These are phyloP conservation scores for Plagodis dolabraria DNA, from an alignment of 2,888 invertebrate genomes.

Conservation along the genomic window DNA sequence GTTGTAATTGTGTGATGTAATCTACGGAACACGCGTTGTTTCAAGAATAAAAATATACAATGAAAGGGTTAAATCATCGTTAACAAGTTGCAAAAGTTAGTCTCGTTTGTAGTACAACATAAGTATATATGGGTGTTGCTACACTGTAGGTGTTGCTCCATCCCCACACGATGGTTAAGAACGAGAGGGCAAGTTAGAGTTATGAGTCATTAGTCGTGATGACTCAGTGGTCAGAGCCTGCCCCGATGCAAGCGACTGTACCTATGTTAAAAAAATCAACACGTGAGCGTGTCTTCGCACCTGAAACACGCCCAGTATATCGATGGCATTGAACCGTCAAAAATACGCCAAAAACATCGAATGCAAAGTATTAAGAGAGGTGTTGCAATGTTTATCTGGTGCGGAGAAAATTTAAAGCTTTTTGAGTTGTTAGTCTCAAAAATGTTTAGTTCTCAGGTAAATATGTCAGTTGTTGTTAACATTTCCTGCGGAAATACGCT, in stretches of 20 bases:
- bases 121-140: no score
- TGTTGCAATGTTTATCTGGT: slow-evolving; percentile 23
- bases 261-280: slow-evolving; percentile 34
- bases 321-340: slow-evolving; percentile 36
- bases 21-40: no score
- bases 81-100: no score
- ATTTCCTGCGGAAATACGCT: slow-evolving; percentile 12
- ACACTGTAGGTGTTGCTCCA: no score
- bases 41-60: no score
- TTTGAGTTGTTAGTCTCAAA: slow-evolving; percentile 15
- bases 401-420: slow-evolving; percentile 12
- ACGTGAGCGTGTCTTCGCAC: slow-evolving; percentile 36
- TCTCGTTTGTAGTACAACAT: no score
- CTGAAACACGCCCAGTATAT: slow-evolving; percentile 31
- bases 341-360: slow-evolving; percentile 20
- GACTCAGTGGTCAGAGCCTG: no score
- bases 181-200: no score
- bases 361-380: slow-evolving; percentile 15
- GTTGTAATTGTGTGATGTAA: no score
- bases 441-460: slow-evolving; percentile 24
- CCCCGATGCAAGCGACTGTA: slow-evolving; percentile 52
- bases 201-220: no score
- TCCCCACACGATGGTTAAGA: no score
- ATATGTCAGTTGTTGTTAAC: slow-evolving; percentile 23
- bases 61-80: no score